phyloP scores from a whole-genome alignment of 2,797 vertebrate species.

The Danio kyathit region DNA sequence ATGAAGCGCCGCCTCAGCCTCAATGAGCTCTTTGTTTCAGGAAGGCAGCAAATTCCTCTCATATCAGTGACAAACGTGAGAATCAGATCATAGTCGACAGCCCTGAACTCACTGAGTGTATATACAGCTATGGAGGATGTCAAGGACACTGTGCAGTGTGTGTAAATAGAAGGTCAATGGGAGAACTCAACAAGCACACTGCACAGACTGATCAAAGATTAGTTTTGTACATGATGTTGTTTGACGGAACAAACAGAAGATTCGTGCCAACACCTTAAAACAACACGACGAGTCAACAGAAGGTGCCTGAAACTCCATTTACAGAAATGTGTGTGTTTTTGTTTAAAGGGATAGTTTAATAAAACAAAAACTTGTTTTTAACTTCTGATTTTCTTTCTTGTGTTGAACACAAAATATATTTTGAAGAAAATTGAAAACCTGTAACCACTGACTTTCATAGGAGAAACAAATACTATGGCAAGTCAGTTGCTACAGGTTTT shows the following conservation, averaged over 20 bases:
- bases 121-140: background rate
- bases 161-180: conserved; percentile 9
- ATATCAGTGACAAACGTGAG: conserved; percentile 41
- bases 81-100: background rate
- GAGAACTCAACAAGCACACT: background rate
- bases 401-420: too few relatives aligned
- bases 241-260: conserved; percentile 1
- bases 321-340: background rate
- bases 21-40: conserved; percentile 18
- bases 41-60: conserved; percentile 35
- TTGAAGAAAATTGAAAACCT: too few relatives aligned
- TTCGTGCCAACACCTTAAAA: conserved; percentile 1
- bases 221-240: background rate
- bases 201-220: background rate
- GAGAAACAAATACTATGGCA: too few relatives aligned
- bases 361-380: too few relatives aligned
- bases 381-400: too few relatives aligned
- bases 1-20: conserved; percentile 2
- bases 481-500: too few relatives aligned
- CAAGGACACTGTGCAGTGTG: background rate
- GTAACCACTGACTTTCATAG: too few relatives aligned
- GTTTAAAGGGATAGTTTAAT: too few relatives aligned
- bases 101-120: background rate
- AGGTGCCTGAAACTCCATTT: background rate
- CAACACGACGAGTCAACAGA: conserved; percentile 22